These are phyloP conservation scores for Heliothis virescens DNA, from an alignment of 1,140 invertebrate species.

Conservation along the genomic window DNA sequence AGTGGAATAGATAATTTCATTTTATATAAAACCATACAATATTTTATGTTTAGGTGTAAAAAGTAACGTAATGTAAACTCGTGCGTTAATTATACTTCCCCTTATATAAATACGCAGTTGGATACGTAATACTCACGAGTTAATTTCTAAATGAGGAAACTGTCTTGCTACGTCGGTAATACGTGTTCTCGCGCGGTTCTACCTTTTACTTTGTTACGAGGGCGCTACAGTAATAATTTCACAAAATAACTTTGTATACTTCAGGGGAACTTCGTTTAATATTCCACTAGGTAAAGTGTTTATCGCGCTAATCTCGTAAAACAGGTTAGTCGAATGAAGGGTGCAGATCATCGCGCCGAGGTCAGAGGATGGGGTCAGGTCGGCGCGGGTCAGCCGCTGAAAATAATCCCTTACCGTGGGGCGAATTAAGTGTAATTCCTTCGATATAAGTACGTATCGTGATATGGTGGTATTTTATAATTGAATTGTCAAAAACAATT, in stretches of 20 bases:
- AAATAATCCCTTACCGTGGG: constrained; percentile 73
- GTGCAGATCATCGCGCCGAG: constrained; percentile 71
- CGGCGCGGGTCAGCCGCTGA: constrained; percentile 63
- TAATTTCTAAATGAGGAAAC: constrained; percentile 50
- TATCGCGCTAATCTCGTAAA: constrained; percentile 69
- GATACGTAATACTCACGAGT: constrained; percentile 43
- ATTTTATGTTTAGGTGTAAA: constrained; percentile 11
- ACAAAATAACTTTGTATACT: constrained; percentile 48
- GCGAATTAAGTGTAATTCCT: constrained; percentile 63
- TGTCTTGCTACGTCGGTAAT: constrained; percentile 50
- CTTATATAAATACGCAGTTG: constrained; percentile 31
- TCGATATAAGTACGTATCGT: constrained; percentile 53
- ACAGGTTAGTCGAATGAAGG: constrained; percentile 77
- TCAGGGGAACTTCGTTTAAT: constrained; percentile 55
- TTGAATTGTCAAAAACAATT: constrained; percentile 75
- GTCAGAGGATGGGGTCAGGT: constrained; percentile 76
- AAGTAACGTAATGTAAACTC: constrained; percentile 16
- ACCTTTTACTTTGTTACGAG: constrained; percentile 34
- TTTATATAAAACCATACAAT: background rate
- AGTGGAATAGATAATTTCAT: background rate
- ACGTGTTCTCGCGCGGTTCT: constrained; percentile 47
- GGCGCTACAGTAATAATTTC: constrained; percentile 48
- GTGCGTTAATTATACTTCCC: constrained; percentile 17
- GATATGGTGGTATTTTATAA: constrained; percentile 56
- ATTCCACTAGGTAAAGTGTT: constrained; percentile 62